Conservation (phyloP, 2,888 invertebrate genomes). For the Phalangium opilio region DNA sequence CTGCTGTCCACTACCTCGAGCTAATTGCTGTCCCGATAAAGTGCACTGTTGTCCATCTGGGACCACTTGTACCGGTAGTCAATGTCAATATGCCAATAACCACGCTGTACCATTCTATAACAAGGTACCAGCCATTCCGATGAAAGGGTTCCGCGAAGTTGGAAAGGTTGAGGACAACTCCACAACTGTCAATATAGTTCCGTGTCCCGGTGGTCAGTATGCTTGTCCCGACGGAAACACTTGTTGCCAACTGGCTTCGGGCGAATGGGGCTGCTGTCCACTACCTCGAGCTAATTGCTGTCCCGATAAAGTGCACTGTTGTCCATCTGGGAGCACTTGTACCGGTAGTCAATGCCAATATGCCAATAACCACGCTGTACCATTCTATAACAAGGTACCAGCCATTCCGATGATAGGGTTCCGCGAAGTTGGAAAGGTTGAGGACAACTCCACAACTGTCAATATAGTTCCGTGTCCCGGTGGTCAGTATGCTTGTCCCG, state of each 20-base stretch:
- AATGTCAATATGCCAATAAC: too few species aligned
- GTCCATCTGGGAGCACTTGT: constrained; percentile 18
- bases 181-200: constrained; percentile 1
- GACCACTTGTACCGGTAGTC: not conserved
- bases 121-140: too few species aligned
- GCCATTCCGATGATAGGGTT: too few species aligned
- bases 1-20: constrained; percentile 26
- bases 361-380: too few species aligned
- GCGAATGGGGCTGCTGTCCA: constrained; percentile 27
- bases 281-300: constrained; percentile 26
- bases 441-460: too few species aligned
- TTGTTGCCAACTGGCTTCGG: constrained; percentile 23
- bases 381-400: too few species aligned
- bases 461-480: constrained; percentile 12
- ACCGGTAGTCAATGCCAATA: too few species aligned
- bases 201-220: constrained; percentile 14
- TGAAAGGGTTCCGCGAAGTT: too few species aligned
- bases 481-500: constrained; percentile 10
- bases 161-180: too few species aligned
- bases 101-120: too few species aligned
- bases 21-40: constrained; percentile 26
- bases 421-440: not conserved
- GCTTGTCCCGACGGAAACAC: constrained; percentile 19
- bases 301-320: constrained; percentile 26
- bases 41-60: constrained; percentile 25